Evolutionary conservation across 2,888 invertebrate species (phyloP).

Genomic region (Xanthorhoe designata): DNA sequence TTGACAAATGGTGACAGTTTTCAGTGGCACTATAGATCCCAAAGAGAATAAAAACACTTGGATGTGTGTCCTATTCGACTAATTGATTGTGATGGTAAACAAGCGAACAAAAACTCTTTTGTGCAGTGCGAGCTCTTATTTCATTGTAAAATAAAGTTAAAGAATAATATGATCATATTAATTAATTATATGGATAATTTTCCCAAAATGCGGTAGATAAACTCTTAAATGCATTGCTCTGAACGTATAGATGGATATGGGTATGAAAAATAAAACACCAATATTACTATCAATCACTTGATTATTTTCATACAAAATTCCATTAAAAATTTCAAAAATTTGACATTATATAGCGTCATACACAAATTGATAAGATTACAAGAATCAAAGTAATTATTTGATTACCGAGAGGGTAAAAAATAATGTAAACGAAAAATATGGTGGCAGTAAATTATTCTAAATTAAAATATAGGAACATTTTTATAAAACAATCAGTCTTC

Average conservation of each 20-base stretch:
- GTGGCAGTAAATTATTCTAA: slow-evolving; percentile 83
- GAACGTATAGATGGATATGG: background rate
- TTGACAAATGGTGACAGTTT: background rate
- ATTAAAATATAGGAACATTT: slow-evolving; percentile 85
- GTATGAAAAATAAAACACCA: slow-evolving; percentile 57
- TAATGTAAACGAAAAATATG: slow-evolving; percentile 78
- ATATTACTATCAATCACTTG: slow-evolving; percentile 81
- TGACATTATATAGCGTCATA: slow-evolving; percentile 85
- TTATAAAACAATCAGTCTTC: slow-evolving; percentile 75
- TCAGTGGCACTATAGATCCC: too few relatives aligned
- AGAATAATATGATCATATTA: too few relatives aligned
- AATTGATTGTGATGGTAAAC: too few relatives aligned
- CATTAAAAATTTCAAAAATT: slow-evolving; percentile 85
- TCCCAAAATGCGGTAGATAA: too few relatives aligned
- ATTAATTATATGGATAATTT: too few relatives aligned
- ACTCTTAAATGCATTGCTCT: background rate
- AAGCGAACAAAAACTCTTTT: too few relatives aligned
- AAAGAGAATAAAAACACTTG: too few relatives aligned
- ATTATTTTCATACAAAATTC: slow-evolving; percentile 84
- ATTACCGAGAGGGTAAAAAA: slow-evolving; percentile 75
- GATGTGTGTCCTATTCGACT: too few relatives aligned
- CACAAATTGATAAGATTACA: slow-evolving; percentile 81
- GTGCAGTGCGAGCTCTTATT: too few relatives aligned
- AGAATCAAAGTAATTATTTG: slow-evolving; percentile 75
- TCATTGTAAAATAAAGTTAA: too few relatives aligned